phyloP scores from a whole-genome alignment of 2,888 invertebrate genomes.

The Notocelia uddmanniana region DNA sequence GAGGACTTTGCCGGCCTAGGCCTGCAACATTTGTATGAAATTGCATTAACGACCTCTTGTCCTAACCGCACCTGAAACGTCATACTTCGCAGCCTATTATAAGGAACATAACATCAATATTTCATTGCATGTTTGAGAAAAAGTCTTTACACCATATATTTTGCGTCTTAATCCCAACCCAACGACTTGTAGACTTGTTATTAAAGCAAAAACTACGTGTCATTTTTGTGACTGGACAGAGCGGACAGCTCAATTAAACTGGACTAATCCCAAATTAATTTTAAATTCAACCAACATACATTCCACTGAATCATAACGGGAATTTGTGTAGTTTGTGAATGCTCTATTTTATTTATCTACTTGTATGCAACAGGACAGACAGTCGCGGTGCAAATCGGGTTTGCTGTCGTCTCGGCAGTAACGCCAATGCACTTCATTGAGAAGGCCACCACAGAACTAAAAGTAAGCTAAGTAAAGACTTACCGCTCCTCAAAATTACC shows the following conservation, averaged over 20 bases:
- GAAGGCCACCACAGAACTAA: too few species aligned
- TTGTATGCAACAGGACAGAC: background rate
- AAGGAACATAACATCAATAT: too few species aligned
- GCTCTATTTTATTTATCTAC: background rate
- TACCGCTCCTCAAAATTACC: too few species aligned
- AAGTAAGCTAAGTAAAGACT: too few species aligned
- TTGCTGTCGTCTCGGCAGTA: too few species aligned
- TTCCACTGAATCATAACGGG: background rate
- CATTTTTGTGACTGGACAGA: constrained; percentile 4
- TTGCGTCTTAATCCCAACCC: background rate
- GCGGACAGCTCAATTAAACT: constrained; percentile 16
- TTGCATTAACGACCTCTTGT: too few species aligned
- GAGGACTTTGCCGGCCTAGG: too few species aligned
- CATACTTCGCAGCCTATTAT: too few species aligned
- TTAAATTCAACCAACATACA: background rate
- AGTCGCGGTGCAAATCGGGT: background rate
- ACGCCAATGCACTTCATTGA: too few species aligned
- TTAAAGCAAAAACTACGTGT: constrained; percentile 1
- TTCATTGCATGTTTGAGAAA: too few species aligned
- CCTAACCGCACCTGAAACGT: too few species aligned
- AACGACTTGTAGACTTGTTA: background rate
- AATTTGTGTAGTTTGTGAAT: background rate
- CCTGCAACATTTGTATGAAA: too few species aligned
- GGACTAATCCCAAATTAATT: constrained; percentile 11
- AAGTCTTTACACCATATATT: background rate